Evolutionary conservation across 2,797 vertebrate genomes (phyloP).

Genomic region (Semaprochilodus insignis): DNA sequence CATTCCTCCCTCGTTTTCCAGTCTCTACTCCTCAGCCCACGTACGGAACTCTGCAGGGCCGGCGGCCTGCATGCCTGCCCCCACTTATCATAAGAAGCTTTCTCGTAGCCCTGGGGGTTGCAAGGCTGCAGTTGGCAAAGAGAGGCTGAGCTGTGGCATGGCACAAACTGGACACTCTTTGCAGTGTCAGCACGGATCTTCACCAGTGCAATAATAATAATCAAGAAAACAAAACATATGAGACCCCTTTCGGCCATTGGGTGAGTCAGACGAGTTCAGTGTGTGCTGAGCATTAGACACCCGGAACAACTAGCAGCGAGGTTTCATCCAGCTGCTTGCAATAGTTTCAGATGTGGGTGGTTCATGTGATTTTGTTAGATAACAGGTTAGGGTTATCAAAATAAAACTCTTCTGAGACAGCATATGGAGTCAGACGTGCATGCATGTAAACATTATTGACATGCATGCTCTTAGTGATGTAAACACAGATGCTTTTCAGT

Average conservation of each 20-base stretch:
- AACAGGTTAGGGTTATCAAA: constrained; percentile 1
- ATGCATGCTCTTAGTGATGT: background rate
- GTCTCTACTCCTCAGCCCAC: constrained; percentile 37
- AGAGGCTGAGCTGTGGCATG: background rate
- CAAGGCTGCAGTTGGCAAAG: constrained; percentile 8
- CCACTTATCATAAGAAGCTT: constrained; percentile 51
- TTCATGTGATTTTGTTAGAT: background rate
- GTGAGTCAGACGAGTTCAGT: background rate
- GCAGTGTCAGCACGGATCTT: constrained; percentile 7
- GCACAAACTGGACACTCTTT: constrained; percentile 27
- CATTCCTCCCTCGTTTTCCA: constrained; percentile 38
- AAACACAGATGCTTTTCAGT: background rate
- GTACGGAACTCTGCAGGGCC: constrained; percentile 15
- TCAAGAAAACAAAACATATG: background rate
- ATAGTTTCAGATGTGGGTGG: background rate
- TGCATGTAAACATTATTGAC: constrained; percentile 5
- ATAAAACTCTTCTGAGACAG: background rate
- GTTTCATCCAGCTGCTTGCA: background rate
- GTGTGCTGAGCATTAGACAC: background rate
- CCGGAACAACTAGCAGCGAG: background rate
- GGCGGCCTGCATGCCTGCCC: constrained; percentile 41
- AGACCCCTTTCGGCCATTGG: background rate
- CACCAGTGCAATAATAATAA: constrained; percentile 2
- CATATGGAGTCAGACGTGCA: background rate
- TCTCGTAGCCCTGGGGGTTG: constrained; percentile 30